A percentile compares a stretch with the other conserved stretches of the same genome.
phyloP scores from a whole-genome alignment of 1,140 invertebrate genomes.

The Telenomus remus region DNA sequence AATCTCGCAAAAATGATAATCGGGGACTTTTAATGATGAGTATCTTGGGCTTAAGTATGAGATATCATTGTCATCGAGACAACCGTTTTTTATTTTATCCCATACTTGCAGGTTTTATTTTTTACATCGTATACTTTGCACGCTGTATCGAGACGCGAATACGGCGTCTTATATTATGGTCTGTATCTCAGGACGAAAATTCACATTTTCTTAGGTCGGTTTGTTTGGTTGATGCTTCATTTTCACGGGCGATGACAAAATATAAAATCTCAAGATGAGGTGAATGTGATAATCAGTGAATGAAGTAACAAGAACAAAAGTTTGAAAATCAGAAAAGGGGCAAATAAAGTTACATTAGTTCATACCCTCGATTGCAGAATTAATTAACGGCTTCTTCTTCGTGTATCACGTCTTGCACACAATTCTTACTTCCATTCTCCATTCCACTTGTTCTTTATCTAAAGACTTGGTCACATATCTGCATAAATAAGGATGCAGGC shows the following conservation, averaged over 20 bases:
- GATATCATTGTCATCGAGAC: too few relatives aligned
- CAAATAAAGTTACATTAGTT: conserved; percentile 2
- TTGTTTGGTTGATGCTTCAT: conserved; percentile 37
- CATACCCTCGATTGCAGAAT: conserved; percentile 1
- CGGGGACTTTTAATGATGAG: conserved; percentile 51
- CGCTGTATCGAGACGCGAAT: conserved; percentile 34
- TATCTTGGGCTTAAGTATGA: conserved; percentile 25
- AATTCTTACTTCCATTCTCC: background rate
- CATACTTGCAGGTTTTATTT: too few relatives aligned
- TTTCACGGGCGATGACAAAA: too few relatives aligned
- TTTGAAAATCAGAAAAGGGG: background rate
- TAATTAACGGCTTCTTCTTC: conserved; percentile 9
- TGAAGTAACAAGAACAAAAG: background rate
- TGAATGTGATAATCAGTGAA: too few relatives aligned
- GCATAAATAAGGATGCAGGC: conserved; percentile 11
- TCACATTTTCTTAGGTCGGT: conserved; percentile 30
- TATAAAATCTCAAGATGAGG: too few relatives aligned
- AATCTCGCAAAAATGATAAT: conserved; percentile 60
- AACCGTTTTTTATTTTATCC: too few relatives aligned
- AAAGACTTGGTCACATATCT: conserved; percentile 5
- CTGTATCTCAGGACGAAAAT: conserved; percentile 33
- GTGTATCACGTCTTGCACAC: background rate
- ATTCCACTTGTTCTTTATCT: conserved; percentile 17
- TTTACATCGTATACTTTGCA: too few relatives aligned
- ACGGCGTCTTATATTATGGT: conserved; percentile 38